Evolutionary conservation across 2,888 invertebrate species (phyloP), one percentile per base, ranked within the genome.

Genomic region (Onchidella celtica): DNA sequence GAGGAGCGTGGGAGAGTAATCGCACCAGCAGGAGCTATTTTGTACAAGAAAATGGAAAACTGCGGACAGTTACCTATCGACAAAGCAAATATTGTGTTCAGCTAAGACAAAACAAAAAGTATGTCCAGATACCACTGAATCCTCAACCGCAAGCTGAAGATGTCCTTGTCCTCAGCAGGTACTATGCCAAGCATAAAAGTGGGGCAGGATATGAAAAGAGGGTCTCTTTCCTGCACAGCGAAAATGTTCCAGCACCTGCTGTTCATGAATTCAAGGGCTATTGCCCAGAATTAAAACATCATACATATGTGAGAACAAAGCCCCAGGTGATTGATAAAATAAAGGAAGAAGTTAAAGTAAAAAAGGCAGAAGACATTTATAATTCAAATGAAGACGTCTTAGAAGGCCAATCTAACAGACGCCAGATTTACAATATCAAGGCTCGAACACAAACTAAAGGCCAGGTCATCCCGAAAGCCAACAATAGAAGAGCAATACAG

Each of bases 161-260:
- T 61, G 61, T 61, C 61, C 6, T 61, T 61, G 11, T 14, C 6
- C 61, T 61, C 61, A 61, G n/a, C n/a, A 6, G 61, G 11, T 61
- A 61, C n/a, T 61, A 61, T 61, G 61, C 61, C 6, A 61, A 61
- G n/a, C 61, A 61, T 61, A 21, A 21, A 6, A 61, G 11, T 21
- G n/a, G 61, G n/a, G 61, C 61, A 61, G 61, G 61, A 61, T 61
- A 61, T 61, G 61, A 61, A 61, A 61, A 61, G n/a, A 61, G 61
- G n/a, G 61, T 61, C 11, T 61, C 61, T 6, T 61, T 14, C n/a
- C 61, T 61, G 61, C 11, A 14, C n/a, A 21, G n/a, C n/a, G 11
- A 61, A 21, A 21, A 61, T 27, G 61, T 61, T 61, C 11, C 61
- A 6, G 11, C 61, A 14, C 11, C n/a, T 6, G 61, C 61, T 14